A percentile compares a stretch with the other conserved stretches of the same genome.
phyloP scores from a whole-genome alignment of 2,888 invertebrate species.

The Standfussiana lucernea region DNA sequence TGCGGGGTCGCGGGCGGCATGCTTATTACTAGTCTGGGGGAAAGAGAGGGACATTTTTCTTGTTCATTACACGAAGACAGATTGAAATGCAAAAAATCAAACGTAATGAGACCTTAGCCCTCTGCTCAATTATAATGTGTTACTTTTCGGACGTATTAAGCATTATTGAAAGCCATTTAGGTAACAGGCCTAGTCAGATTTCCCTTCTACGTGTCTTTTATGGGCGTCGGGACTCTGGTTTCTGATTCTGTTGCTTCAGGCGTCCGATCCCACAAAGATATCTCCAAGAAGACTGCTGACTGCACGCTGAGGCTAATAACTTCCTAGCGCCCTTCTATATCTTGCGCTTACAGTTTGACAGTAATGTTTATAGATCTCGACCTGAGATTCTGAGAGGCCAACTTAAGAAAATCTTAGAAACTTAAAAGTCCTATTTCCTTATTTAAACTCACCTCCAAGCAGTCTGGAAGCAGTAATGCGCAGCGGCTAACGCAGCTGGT shows the following conservation, averaged over 20 bases:
- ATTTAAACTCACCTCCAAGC: slow-evolving; percentile 92
- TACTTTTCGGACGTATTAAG: not conserved
- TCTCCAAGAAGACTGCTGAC: not conserved
- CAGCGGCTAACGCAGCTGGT: slow-evolving; percentile 93
- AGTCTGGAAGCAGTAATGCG: slow-evolving; percentile 97
- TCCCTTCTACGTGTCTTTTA: not conserved
- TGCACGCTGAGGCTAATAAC: not conserved
- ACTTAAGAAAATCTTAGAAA: not conserved
- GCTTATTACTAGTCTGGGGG: slow-evolving; percentile 93
- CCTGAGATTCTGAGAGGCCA: not conserved
- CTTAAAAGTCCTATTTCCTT: not conserved
- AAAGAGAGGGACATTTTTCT: too few species aligned
- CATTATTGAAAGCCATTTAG: not conserved
- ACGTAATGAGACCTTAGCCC: not conserved
- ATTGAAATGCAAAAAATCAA: not conserved
- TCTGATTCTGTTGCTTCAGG: not conserved
- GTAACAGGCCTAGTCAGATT: not conserved
- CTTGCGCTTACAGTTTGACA: not conserved
- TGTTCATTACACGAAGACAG: too few species aligned
- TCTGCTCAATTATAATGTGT: not conserved
- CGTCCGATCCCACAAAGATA: not conserved
- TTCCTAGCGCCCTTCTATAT: too few species aligned
- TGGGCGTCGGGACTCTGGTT: not conserved
- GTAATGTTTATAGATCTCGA: not conserved
- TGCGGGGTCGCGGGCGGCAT: slow-evolving; percentile 97